These are phyloP conservation scores for Doryteuthis pealeii DNA, from an alignment of 1,140 invertebrate genomes.

Conservation along the genomic window DNA sequence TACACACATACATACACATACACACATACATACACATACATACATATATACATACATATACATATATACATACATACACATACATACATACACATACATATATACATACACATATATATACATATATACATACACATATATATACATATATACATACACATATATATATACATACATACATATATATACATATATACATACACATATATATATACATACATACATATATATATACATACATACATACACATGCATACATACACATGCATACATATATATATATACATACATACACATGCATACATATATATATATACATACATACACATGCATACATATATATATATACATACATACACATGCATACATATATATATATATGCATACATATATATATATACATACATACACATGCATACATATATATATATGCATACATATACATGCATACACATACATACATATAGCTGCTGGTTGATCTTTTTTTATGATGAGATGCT, in stretches of 20 bases:
- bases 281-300: background rate
- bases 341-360: slow-evolving; percentile 2
- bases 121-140: background rate
- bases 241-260: background rate
- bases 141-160: background rate
- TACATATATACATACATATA: no score
- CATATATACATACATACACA: background rate
- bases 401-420: slow-evolving; percentile 15
- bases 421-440: slow-evolving; percentile 16
- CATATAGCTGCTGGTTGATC: no score
- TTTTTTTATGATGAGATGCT: no score
- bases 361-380: slow-evolving; percentile 3
- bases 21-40: no score
- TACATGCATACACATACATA: slow-evolving; percentile 17
- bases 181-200: background rate
- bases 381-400: slow-evolving; percentile 12
- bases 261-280: background rate
- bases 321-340: background rate
- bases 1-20: no score
- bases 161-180: background rate
- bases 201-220: background rate
- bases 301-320: slow-evolving; percentile 5
- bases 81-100: background rate
- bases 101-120: background rate
- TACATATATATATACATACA: background rate